Conservation (phyloP, 2,113 vertebrate species). For the Calypte anna region DNA sequence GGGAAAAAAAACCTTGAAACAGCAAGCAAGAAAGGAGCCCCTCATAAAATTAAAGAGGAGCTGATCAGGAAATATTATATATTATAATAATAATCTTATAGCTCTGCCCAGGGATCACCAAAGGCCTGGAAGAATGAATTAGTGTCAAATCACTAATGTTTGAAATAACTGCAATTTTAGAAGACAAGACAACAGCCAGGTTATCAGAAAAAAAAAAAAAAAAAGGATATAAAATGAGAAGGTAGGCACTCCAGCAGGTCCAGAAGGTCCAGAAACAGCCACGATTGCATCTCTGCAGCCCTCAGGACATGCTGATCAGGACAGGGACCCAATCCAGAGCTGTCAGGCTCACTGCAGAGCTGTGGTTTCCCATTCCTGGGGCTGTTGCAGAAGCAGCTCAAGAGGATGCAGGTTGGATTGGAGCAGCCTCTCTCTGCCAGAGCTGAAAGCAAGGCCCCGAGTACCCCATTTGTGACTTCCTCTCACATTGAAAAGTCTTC, state of each 20-base stretch:
- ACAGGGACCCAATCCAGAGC: neutral
- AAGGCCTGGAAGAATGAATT: neutral
- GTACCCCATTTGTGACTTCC: conserved; percentile 9
- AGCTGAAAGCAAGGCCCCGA: conserved; percentile 6
- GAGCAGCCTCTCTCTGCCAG: neutral
- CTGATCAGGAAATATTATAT: neutral
- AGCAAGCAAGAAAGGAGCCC: neutral
- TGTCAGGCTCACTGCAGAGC: neutral
- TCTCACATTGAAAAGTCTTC: conserved; percentile 32
- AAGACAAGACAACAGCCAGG: neutral
- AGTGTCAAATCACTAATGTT: neutral
- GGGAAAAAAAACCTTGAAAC: neutral
- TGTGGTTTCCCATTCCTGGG: neutral
- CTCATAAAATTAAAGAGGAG: neutral
- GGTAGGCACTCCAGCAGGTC: neutral
- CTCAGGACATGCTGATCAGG: neutral
- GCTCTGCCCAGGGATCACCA: neutral
- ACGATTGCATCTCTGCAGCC: neutral
- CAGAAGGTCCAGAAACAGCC: neutral
- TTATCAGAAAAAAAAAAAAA: neutral
- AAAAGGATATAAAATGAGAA: neutral
- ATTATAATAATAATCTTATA: neutral
- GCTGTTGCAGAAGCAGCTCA: neutral
- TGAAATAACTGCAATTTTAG: neutral
- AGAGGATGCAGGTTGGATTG: neutral